Evolutionary conservation across 2,113 vertebrate species (phyloP).

Genomic region (Plecotus auritus): DNA sequence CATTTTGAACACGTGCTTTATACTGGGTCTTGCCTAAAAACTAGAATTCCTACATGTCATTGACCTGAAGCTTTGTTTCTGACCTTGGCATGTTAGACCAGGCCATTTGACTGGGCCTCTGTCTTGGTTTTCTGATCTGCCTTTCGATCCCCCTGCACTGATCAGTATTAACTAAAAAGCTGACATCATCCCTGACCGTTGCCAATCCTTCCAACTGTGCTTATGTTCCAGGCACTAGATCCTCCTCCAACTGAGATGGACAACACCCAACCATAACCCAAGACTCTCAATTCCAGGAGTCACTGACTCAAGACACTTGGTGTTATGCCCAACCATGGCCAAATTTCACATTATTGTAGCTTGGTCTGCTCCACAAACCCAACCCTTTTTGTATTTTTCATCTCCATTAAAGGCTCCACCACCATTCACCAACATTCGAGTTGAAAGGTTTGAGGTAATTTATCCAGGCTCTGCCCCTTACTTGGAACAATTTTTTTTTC

Average conservation of each 20-base stretch:
- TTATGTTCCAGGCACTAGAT: neutral
- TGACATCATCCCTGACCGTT: neutral
- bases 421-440: neutral
- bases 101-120: neutral
- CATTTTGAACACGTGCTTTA: neutral
- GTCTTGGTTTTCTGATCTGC: conserved; percentile 7
- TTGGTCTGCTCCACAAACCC: neutral
- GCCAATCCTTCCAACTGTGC: neutral
- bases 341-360: neutral
- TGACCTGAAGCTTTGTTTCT: neutral
- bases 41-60: neutral
- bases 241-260: neutral
- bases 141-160: neutral
- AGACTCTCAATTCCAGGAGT: neutral
- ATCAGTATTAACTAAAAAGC: neutral
- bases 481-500: neutral
- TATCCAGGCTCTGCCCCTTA: neutral
- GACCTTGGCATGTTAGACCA: neutral
- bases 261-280: neutral
- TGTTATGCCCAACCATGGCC: neutral
- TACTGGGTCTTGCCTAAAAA: neutral
- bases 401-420: neutral
- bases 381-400: neutral
- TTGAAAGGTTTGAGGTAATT: neutral
- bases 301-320: neutral